These are phyloP conservation scores for Erithacus rubecula DNA, from an alignment of 2,797 vertebrate genomes.

Conservation along the genomic window DNA sequence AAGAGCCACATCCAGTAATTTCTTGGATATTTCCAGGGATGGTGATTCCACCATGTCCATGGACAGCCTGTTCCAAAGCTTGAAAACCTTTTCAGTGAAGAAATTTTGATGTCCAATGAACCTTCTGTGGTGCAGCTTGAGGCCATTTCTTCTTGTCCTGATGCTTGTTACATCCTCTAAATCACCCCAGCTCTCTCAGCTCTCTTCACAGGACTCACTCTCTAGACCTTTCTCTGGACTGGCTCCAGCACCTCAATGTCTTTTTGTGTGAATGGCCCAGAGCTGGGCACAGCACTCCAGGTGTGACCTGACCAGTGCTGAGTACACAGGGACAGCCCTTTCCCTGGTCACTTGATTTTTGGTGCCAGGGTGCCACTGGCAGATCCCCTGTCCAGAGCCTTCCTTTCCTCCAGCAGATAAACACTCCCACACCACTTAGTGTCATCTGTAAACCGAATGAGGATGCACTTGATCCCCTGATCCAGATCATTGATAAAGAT, in stretches of 20 bases:
- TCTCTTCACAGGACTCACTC: not conserved
- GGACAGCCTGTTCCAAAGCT: not conserved
- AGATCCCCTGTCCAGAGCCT: not conserved
- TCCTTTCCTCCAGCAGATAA: not conserved
- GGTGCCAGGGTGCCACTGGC: not conserved
- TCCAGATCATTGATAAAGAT: not conserved
- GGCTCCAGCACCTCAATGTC: not conserved
- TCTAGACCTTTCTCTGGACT: not conserved
- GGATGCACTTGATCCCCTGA: not conserved
- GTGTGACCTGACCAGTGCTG: not conserved
- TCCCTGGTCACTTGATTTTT: not conserved
- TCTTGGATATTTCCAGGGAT: not conserved
- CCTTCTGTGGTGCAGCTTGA: not conserved
- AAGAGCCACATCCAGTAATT: not conserved
- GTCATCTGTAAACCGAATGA: not conserved
- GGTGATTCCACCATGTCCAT: not conserved
- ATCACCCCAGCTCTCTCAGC: not conserved
- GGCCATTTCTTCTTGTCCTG: not conserved
- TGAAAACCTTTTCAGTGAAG: not conserved
- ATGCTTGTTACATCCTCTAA: fast-evolving
- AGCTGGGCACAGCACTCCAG: not conserved
- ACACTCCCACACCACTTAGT: not conserved
- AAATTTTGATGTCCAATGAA: not conserved
- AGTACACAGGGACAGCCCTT: not conserved
- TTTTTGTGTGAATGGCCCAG: not conserved